Evolutionary conservation across 1,140 invertebrate species (phyloP), one percentile per base, ranked within the genome.

Genomic region (Papilio dardanus): DNA sequence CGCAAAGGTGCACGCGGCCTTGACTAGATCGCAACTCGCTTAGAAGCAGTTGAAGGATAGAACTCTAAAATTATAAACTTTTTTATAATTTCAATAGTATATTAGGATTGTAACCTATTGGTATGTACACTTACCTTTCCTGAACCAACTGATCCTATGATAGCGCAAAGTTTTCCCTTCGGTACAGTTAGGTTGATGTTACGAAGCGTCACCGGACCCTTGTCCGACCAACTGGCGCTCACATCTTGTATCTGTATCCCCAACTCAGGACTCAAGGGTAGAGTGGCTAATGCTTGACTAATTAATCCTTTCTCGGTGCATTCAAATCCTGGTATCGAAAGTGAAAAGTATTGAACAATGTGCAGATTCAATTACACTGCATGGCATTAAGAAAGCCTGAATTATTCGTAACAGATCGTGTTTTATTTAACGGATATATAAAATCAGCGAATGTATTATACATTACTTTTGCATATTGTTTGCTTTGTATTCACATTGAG

Each of bases 141-240:
- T 1, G 96, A 95, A 4, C 97, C 97, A 14, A 98, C 97, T 3
- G 96, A 94, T 2, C 97, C 97, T 58, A 97, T 96, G 7, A 98
- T 94, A 0, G 96, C 96, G 73, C 96, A 95, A 0, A 98, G 88
- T 81, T 97, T 95, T 6, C 97, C 97, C 54, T 95, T 93, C n/a
- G 95, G 93, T 2, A 97, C 93, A 3, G 93, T 88, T 14, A 97
- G 86, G 71, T 94, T 95, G 12, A 98, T 86, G 74, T 96, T 93
- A 33, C 94, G 93, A 0, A 97, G 86, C 0, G 94, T 95, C 5
- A 91, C 77, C 0, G 86, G 84, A 8, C 84, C 85, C 67, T 87
- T 83, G 73, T 94, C 92, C 0, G 81, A 89, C 97, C 97, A 96
- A 46, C 85, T 94, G 19, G 95, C 96, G 28, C 84, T 92, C 1